These are phyloP conservation scores for Seriola rivoliana DNA, from an alignment of 2,113 vertebrate genomes.

Conservation along the genomic window DNA sequence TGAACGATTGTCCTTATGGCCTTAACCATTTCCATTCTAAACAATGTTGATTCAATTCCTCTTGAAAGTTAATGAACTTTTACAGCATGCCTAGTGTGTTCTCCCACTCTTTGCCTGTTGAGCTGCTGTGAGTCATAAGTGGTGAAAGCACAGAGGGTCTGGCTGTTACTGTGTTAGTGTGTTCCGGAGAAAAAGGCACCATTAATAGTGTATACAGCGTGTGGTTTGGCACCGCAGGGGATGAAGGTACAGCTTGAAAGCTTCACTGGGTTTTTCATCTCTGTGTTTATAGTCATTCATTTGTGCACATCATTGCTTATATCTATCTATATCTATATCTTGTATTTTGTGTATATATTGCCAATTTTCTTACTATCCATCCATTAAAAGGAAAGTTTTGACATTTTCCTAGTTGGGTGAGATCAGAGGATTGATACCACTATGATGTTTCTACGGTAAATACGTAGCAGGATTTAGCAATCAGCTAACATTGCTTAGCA, in stretches of 20 bases:
- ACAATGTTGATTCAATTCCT: conserved; percentile 28
- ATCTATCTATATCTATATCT: not conserved
- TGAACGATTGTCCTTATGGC: not conserved
- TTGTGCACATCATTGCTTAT: conserved; percentile 33
- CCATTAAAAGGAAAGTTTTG: not conserved
- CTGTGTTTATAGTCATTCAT: conserved; percentile 41
- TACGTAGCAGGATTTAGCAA: not conserved
- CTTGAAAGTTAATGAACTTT: conserved; percentile 58
- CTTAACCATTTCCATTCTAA: not conserved
- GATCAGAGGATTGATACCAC: not conserved
- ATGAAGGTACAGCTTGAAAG: conserved; percentile 49
- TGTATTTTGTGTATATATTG: not conserved
- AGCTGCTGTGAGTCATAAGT: conserved; percentile 64
- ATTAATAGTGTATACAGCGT: conserved; percentile 59
- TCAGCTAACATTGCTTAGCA: not conserved
- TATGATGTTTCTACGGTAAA: no score
- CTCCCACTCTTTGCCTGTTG: conserved; percentile 63
- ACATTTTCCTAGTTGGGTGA: not conserved
- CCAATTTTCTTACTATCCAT: not conserved
- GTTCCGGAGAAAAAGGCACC: conserved; percentile 57
- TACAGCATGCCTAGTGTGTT: conserved; percentile 20
- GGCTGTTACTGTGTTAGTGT: conserved; percentile 47
- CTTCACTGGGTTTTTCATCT: conserved; percentile 21
- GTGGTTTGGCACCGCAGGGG: conserved; percentile 34
- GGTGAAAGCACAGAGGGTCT: conserved; percentile 45